These are phyloP conservation scores for Crepidodera aurea DNA, from an alignment of 2,888 invertebrate species.

Conservation along the genomic window DNA sequence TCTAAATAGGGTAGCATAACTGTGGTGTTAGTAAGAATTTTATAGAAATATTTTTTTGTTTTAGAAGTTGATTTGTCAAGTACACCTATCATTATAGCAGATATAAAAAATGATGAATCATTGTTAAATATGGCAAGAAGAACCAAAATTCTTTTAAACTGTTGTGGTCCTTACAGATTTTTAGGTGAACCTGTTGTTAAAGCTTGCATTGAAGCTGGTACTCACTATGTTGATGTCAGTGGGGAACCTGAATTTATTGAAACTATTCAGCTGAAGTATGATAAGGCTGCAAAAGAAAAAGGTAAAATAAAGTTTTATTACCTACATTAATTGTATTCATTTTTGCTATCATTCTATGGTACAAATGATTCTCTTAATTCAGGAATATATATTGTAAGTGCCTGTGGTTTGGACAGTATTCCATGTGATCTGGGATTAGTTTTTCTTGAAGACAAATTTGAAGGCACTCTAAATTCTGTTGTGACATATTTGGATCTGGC, in stretches of 20 bases:
- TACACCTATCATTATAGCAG: slow-evolving; percentile 67
- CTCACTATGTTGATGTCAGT: slow-evolving; percentile 91
- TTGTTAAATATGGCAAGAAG: slow-evolving; percentile 82
- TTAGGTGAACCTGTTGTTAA: slow-evolving; percentile 90
- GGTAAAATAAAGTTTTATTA: slow-evolving; percentile 51
- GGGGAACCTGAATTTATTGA: slow-evolving; percentile 81
- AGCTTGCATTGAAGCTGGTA: slow-evolving; percentile 78
- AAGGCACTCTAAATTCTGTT: slow-evolving; percentile 80
- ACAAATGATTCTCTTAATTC: no score
- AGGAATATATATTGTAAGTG: slow-evolving; percentile 84
- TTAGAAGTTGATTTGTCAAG: slow-evolving; percentile 44
- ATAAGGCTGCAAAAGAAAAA: slow-evolving; percentile 75
- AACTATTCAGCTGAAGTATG: slow-evolving; percentile 75
- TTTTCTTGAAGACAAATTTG: slow-evolving; percentile 80
- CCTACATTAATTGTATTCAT: no score
- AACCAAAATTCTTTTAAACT: slow-evolving; percentile 85
- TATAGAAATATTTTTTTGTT: no score
- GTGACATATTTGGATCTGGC: slow-evolving; percentile 70
- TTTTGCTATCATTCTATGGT: no score
- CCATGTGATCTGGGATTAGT: slow-evolving; percentile 87
- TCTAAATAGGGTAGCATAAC: no score
- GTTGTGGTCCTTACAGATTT: slow-evolving; percentile 87
- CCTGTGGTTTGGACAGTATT: slow-evolving; percentile 94
- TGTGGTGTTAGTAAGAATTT: no score
- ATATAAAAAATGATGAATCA: slow-evolving; percentile 76